phyloP scores from a whole-genome alignment of 2,888 invertebrate genomes.

The Nymphalis polychloros region DNA sequence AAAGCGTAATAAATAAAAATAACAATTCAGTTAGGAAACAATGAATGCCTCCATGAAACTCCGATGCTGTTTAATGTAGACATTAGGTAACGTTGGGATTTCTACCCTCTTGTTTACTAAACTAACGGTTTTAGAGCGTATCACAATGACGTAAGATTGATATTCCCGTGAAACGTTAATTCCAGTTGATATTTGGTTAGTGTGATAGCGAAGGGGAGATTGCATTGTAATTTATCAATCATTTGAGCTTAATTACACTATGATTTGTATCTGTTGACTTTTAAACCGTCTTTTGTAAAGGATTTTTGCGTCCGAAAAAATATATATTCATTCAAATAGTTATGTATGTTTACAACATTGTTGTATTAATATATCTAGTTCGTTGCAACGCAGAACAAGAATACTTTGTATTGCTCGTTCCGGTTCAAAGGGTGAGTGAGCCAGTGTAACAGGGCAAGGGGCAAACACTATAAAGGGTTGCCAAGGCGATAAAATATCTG shows the following conservation, averaged over 20 bases:
- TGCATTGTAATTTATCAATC: slow-evolving; percentile 36
- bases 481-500: no score
- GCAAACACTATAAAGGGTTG: no score
- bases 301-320: background rate
- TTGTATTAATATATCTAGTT: no score
- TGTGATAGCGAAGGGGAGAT: slow-evolving; percentile 32
- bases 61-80: slow-evolving; percentile 43
- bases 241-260: slow-evolving; percentile 35
- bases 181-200: slow-evolving; percentile 34
- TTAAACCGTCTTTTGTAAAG: slow-evolving; percentile 26
- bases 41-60: slow-evolving; percentile 27
- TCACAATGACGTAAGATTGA: slow-evolving; percentile 6
- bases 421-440: no score
- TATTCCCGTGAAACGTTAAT: background rate
- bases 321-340: background rate
- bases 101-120: slow-evolving; percentile 16
- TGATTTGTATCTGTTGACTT: slow-evolving; percentile 37
- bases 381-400: no score
- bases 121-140: slow-evolving; percentile 3
- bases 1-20: slow-evolving; percentile 38
- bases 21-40: slow-evolving; percentile 38
- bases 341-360: background rate
- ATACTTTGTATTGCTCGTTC: no score
- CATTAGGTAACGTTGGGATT: slow-evolving; percentile 37
- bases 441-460: no score